phyloP scores from a whole-genome alignment of 2,888 invertebrate genomes.

The Plusia festucae region DNA sequence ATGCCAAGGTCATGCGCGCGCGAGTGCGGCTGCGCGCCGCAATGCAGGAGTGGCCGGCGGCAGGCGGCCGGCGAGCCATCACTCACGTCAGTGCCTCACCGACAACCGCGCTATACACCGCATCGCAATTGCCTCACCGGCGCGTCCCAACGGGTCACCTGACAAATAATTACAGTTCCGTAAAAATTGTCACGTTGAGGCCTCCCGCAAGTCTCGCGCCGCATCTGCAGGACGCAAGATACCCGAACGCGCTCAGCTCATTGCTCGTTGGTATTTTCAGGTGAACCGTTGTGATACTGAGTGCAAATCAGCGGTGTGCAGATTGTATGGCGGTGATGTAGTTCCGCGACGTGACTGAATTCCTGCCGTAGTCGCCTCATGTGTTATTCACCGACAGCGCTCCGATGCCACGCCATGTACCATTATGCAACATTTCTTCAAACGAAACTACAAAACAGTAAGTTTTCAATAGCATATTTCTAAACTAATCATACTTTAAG shows the following conservation, averaged over 20 bases:
- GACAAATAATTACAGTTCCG: constrained; percentile 66
- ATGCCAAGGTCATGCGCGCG: constrained; percentile 94
- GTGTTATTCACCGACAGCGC: constrained; percentile 66
- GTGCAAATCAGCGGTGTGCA: constrained; percentile 60
- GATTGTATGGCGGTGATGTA: constrained; percentile 54
- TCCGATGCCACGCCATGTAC: constrained; percentile 66
- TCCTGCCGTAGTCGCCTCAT: constrained; percentile 66
- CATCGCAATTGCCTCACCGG: constrained; percentile 69
- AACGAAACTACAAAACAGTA: constrained; percentile 69
- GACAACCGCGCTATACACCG: constrained; percentile 80
- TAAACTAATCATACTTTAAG: constrained; percentile 35
- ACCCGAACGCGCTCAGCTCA: constrained; percentile 15
- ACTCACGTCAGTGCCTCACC: constrained; percentile 86
- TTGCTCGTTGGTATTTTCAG: constrained; percentile 58
- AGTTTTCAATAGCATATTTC: constrained; percentile 64
- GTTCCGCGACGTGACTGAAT: constrained; percentile 64
- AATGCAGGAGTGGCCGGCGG: constrained; percentile 90
- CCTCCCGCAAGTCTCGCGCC: constrained; percentile 38
- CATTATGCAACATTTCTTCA: constrained; percentile 79
- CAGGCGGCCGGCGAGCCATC: constrained; percentile 78
- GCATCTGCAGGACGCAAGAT: constrained; percentile 21
- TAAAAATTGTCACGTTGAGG: constrained; percentile 46
- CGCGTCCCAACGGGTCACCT: constrained; percentile 70
- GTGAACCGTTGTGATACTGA: constrained; percentile 61
- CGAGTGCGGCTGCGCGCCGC: constrained; percentile 91